Conservation (phyloP, 2,888 invertebrate species). For the Sicus ferrugineus region DNA sequence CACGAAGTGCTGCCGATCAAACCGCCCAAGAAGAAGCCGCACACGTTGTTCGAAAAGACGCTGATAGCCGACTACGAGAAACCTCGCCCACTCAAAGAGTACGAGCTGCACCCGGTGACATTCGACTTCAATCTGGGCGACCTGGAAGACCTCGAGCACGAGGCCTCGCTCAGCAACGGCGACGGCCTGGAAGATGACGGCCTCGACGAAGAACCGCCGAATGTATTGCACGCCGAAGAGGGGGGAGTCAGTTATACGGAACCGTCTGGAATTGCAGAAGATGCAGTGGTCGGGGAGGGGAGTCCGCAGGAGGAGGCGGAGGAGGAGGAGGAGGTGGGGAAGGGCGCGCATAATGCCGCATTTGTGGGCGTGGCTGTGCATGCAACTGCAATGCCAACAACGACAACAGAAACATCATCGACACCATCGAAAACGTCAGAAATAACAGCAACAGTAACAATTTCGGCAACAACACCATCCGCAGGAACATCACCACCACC, state of each 20-base stretch:
- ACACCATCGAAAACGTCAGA: background rate
- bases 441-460: background rate
- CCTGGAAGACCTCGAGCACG: constrained; percentile 60
- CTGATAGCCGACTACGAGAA: constrained; percentile 51
- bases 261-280: constrained; percentile 35
- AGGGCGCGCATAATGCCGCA: background rate
- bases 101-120: constrained; percentile 59
- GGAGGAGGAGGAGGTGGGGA: background rate
- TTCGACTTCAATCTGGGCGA: constrained; percentile 63
- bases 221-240: constrained; percentile 36
- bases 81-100: constrained; percentile 53
- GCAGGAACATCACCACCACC: background rate
- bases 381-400: constrained; percentile 36
- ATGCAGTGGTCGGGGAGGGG: constrained; percentile 36
- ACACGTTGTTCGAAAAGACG: constrained; percentile 52
- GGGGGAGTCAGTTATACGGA: constrained; percentile 45
- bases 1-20: constrained; percentile 53
- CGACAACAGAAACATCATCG: constrained; percentile 33
- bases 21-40: constrained; percentile 58
- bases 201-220: background rate
- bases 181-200: constrained; percentile 43
- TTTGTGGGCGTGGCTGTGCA: background rate
- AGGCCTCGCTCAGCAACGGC: constrained; percentile 57
- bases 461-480: background rate
- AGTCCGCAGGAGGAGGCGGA: no score